These are phyloP conservation scores for Eilema depressum DNA, from an alignment of 2,888 invertebrate species.

Conservation along the genomic window DNA sequence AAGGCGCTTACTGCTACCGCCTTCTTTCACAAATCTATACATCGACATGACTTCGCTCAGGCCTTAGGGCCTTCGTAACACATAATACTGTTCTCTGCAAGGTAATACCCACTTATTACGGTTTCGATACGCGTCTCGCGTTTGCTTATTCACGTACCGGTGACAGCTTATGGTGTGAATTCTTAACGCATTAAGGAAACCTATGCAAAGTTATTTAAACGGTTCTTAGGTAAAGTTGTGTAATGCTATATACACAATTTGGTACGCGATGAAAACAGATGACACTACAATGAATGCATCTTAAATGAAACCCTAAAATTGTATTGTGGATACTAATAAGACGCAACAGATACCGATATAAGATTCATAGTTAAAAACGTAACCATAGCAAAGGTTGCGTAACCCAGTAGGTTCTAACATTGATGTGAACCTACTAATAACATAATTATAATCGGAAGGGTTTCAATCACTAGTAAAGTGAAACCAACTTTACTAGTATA, in stretches of 20 bases:
- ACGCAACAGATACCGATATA: not conserved
- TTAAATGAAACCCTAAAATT: not conserved
- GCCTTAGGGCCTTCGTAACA: constrained; percentile 69
- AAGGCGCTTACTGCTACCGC: constrained; percentile 87
- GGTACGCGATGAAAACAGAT: not conserved
- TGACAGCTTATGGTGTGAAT: constrained; percentile 58
- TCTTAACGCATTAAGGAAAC: constrained; percentile 48
- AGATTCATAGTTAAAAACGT: too few species aligned
- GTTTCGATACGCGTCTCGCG: constrained; percentile 75
- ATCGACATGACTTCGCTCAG: constrained; percentile 87
- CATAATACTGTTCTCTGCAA: constrained; percentile 77
- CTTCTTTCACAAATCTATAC: constrained; percentile 93
- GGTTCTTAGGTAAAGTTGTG: constrained; percentile 36
- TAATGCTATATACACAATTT: constrained; percentile 22
- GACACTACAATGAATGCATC: not conserved
- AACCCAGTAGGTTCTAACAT: too few species aligned
- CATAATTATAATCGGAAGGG: too few species aligned
- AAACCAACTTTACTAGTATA: not conserved
- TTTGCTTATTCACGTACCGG: constrained; percentile 53
- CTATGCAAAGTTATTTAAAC: constrained; percentile 42
- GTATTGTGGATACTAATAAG: not conserved
- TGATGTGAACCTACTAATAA: too few species aligned
- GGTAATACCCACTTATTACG: constrained; percentile 65
- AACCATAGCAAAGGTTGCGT: too few species aligned
- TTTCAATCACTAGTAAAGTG: not conserved